Base-by-base conservation (phyloP, 92 coral and sea anemone genomes). In the Chrysogorgia sp. region DNA sequence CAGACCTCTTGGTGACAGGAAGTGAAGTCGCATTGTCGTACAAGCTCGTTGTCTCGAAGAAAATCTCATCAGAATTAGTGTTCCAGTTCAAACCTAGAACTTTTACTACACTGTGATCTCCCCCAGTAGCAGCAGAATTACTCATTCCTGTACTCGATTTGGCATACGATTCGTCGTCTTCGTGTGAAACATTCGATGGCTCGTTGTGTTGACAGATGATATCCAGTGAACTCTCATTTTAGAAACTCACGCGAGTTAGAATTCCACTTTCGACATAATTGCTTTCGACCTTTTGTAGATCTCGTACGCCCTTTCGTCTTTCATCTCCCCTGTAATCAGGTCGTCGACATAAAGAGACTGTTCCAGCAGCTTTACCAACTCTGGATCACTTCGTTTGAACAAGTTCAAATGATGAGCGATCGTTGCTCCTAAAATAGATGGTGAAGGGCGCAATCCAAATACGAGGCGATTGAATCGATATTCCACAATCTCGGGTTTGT, bases 1-100 rank as follows among this genome's bases (percentile, higher is more conserved):
- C 37, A 15, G 87, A 86, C 30, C 90, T 66, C 87, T 90, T 90
- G 40, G 84, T 90, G 77, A 62, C 52, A 57, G 87, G 89, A 76
- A 86, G 90, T 63, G 78, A 79, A 21, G 24, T 62, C 17, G 87
- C 87, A 35, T 86, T 80, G 19, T 83, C 47, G 55, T 35, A 47
- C 60, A 86, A 49, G 22, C 74, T 82, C 26, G 61, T 20, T 60
- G 64, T 81, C 33, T 76, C 75, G 78, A 85, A 88, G 74, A 23
- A 31, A 47, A 81, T 55, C 45, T 84, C 76, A 60, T 89, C 90
- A 17, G 64, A 33, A 21, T 58, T 33, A 61, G 85, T 79, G 86
- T 89, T 80, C 88, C 88, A 89, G 60, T 77, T 79, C 55, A 69
- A 1, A 17, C 90, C 90, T 6, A 90, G 87, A 59, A 84, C 81